These are phyloP conservation scores for Ageneiosus marmoratus DNA, from an alignment of 2,113 vertebrate genomes.

Conservation along the genomic window DNA sequence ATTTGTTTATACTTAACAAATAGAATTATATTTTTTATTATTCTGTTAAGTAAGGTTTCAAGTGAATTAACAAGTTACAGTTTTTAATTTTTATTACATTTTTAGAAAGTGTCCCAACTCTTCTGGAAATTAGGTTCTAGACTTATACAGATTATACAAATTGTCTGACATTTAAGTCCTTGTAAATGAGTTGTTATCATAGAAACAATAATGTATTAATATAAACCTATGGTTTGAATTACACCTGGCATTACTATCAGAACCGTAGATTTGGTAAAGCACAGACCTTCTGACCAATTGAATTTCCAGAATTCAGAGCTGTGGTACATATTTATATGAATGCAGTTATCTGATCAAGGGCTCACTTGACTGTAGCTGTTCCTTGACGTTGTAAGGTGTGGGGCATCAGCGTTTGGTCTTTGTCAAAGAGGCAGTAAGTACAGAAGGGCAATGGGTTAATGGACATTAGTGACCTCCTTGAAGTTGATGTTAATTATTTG, in stretches of 20 bases:
- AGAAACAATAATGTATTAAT: not conserved
- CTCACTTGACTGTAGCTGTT: conserved; percentile 41
- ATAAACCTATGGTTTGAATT: not conserved
- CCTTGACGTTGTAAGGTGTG: not conserved
- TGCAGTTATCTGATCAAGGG: conserved; percentile 66
- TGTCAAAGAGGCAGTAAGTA: not conserved
- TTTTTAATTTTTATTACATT: too few species aligned
- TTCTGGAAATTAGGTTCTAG: too few species aligned
- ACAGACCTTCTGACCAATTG: not conserved
- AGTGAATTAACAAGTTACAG: too few species aligned
- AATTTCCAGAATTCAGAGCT: not conserved
- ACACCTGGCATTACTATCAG: not conserved
- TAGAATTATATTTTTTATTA: too few species aligned
- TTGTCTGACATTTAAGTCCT: not conserved
- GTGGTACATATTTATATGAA: conserved; percentile 40
- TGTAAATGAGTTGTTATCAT: not conserved
- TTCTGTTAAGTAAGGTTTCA: too few species aligned
- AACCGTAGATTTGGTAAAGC: not conserved
- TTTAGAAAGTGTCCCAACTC: too few species aligned
- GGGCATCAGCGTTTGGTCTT: not conserved
- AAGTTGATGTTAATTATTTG: conserved; percentile 72
- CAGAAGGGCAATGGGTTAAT: conserved; percentile 46
- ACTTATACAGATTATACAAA: not conserved
- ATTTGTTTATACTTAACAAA: too few species aligned
- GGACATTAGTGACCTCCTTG: conserved; percentile 60